These are phyloP conservation scores for Phataginus tetradactyla DNA, from an alignment of 2,797 vertebrate species.

Conservation along the genomic window DNA sequence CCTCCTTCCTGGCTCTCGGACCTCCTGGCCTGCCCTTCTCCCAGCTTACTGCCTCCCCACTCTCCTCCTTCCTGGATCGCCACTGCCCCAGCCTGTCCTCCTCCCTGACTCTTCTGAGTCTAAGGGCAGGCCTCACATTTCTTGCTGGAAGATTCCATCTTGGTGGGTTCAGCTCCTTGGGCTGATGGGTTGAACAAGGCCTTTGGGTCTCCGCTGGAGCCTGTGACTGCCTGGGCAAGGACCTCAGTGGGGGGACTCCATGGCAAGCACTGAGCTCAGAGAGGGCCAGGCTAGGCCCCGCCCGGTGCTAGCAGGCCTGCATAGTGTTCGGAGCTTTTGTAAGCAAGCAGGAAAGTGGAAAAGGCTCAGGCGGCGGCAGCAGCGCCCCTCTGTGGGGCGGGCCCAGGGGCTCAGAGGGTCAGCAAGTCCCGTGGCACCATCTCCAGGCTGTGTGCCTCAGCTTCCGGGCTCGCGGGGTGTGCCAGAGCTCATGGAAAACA, in stretches of 20 bases:
- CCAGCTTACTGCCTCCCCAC: background rate
- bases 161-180: background rate
- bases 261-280: fast-evolving
- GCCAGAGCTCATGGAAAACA: background rate
- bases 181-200: background rate
- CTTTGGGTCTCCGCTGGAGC: background rate
- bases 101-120: background rate
- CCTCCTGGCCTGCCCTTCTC: background rate
- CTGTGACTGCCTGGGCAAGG: background rate
- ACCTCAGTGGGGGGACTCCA: no score
- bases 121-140: background rate
- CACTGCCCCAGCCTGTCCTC: background rate
- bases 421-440: background rate
- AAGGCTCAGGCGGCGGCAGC: background rate
- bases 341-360: background rate
- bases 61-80: background rate
- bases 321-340: background rate
- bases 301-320: background rate
- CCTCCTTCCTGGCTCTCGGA: background rate
- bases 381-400: background rate
- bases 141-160: background rate
- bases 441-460: background rate
- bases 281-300: background rate
- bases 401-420: background rate
- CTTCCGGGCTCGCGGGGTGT: background rate